Base-by-base conservation (phyloP, 2,113 vertebrate genomes). In the Athene noctua region DNA sequence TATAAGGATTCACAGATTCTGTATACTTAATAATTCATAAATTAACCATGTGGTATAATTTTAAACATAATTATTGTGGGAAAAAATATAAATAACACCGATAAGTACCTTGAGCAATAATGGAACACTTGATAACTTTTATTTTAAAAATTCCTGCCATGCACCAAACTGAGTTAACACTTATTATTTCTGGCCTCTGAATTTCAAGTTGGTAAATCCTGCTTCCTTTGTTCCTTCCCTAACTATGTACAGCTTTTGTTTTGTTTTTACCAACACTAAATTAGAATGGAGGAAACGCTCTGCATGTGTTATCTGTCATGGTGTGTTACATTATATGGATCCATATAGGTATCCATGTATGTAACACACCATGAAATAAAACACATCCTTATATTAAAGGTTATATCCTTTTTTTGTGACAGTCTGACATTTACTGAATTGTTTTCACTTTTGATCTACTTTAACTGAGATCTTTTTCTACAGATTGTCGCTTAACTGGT, bases 331-430 rank as follows among this genome's bases (percentile, higher is more conserved):
- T 27, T 46, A 46, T 46, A 4, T 13, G 15, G 34, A 14, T 32
- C 30, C 51, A 57, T 7, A 2, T 6, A 26, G n/a, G n/a, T n/a
- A n/a, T n/a, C n/a, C n/a, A n/a, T n/a, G n/a, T n/a, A 22, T 21
- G 51, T 27, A 62, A 27, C 6, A 61, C 0, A 0, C 17, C 5
- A 12, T 3, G 32, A 72, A 83, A 54, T 3, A 7, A 2, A 78
- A 1, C 68, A 49, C 23, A 54, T 10, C 47, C 42, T 7, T 2
- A 2, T 4, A 55, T 7, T 2, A 2, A 3, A 51, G 1, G 2
- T 17, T 29, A 9, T 29, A 9, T 3, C 17, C 34, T 65, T 29
- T 46, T 46, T 38, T 17, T 29, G 68, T 29, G 55, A 10, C 34
- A 62, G 15, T 7, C 57, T 54, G 65, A 30, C 55, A 40, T 44